phyloP scores from a whole-genome alignment of 2,113 vertebrate genomes.

The Trogon surrucura region DNA sequence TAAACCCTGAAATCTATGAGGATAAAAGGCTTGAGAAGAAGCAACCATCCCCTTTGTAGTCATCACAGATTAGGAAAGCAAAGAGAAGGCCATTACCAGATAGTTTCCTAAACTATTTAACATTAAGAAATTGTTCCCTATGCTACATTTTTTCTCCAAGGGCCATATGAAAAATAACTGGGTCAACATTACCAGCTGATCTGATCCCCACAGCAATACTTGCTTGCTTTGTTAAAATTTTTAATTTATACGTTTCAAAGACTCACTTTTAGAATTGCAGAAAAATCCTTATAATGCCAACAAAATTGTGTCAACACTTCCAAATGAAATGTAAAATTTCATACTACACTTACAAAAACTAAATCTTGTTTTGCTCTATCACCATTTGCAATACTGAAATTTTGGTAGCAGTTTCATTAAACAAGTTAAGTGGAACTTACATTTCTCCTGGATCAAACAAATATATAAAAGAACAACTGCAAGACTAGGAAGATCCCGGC shows the following conservation, averaged over 20 bases:
- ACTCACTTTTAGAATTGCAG: background rate
- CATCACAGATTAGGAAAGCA: background rate
- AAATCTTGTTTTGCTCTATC: background rate
- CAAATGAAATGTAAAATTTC: background rate
- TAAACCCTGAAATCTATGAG: background rate
- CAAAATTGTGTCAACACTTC: background rate
- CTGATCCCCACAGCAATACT: background rate
- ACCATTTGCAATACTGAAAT: background rate
- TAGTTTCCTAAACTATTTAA: background rate
- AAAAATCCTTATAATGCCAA: background rate
- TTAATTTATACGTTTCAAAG: background rate
- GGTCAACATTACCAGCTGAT: background rate
- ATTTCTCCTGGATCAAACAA: background rate
- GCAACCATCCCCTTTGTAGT: background rate
- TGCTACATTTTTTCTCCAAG: background rate
- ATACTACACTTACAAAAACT: background rate
- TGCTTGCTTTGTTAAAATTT: background rate
- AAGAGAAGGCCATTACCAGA: background rate
- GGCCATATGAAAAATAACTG: background rate
- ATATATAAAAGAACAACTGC: background rate
- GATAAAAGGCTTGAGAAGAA: background rate
- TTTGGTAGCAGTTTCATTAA: background rate
- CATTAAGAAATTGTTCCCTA: background rate
- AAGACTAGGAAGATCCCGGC: fast-evolving
- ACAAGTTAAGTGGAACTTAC: background rate